A percentile compares a stretch with the other conserved stretches of the same genome.
Evolutionary conservation across 2,113 vertebrate species (phyloP).

Genomic region (Centropus unirufus): DNA sequence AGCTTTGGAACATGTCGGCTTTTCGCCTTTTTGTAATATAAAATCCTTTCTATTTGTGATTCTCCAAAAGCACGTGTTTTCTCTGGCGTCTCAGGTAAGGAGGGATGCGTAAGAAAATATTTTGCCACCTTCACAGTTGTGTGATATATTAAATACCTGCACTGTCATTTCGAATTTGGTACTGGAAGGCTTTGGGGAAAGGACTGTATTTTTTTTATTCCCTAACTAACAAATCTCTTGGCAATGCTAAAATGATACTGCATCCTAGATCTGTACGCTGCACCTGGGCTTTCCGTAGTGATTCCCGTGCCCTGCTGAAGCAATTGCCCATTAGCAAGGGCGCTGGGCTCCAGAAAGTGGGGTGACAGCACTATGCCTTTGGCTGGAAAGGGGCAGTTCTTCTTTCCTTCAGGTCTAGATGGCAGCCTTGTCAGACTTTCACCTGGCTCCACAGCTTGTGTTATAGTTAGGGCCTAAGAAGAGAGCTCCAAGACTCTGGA

Average conservation of each 20-base stretch:
- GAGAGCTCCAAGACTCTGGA: background rate
- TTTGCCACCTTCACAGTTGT: background rate
- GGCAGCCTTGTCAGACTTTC: background rate
- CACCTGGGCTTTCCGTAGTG: background rate
- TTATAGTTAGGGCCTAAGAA: background rate
- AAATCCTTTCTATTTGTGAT: background rate
- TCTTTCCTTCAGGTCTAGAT: background rate
- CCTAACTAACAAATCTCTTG: background rate
- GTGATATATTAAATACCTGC: background rate
- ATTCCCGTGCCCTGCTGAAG: background rate
- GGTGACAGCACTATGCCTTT: background rate
- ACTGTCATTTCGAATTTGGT: background rate
- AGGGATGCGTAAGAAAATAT: background rate
- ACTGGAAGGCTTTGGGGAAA: background rate
- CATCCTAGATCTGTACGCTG: background rate
- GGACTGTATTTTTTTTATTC: background rate
- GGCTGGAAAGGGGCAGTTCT: background rate
- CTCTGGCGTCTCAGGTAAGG: background rate
- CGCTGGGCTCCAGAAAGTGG: background rate
- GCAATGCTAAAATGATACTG: background rate
- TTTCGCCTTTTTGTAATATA: background rate
- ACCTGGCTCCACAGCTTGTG: background rate
- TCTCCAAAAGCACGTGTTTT: background rate
- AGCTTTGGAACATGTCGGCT: background rate
- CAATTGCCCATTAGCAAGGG: background rate